These are phyloP conservation scores for Radopholus similis DNA, from an alignment of 1,140 invertebrate genomes.

Conservation along the genomic window DNA sequence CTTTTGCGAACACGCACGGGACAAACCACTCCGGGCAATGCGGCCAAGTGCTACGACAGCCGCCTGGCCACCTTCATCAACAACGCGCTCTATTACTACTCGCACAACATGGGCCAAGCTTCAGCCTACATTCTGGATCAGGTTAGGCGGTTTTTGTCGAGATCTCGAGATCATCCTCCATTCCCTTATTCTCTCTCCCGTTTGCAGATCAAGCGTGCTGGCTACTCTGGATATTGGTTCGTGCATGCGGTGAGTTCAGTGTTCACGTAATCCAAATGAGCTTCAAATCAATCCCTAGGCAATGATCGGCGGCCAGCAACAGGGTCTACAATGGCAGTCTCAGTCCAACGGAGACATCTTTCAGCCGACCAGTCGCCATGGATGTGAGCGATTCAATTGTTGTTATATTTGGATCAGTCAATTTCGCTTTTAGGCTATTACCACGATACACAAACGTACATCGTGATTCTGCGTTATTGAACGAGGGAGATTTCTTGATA, in stretches of 20 bases:
- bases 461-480: slow-evolving; percentile 9
- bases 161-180: background rate
- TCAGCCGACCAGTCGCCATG: background rate
- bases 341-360: slow-evolving; percentile 14
- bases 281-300: background rate
- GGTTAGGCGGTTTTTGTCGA: background rate
- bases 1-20: too few relatives aligned
- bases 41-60: background rate
- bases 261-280: background rate
- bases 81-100: slow-evolving; percentile 12
- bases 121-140: slow-evolving; percentile 12
- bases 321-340: slow-evolving; percentile 14
- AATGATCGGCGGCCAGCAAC: slow-evolving; percentile 9
- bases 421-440: slow-evolving; percentile 13
- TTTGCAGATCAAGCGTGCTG: slow-evolving; percentile 1
- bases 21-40: too few relatives aligned
- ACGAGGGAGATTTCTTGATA: background rate
- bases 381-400: slow-evolving; percentile 2
- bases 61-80: slow-evolving; percentile 10
- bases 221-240: slow-evolving; percentile 15
- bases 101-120: slow-evolving; percentile 9
- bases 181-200: background rate
- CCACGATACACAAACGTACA: slow-evolving; percentile 8
- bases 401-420: background rate
- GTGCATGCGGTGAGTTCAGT: slow-evolving; percentile 9